Base-by-base conservation (phyloP, 2,797 vertebrate genomes). In the Taenioides sp. region DNA sequence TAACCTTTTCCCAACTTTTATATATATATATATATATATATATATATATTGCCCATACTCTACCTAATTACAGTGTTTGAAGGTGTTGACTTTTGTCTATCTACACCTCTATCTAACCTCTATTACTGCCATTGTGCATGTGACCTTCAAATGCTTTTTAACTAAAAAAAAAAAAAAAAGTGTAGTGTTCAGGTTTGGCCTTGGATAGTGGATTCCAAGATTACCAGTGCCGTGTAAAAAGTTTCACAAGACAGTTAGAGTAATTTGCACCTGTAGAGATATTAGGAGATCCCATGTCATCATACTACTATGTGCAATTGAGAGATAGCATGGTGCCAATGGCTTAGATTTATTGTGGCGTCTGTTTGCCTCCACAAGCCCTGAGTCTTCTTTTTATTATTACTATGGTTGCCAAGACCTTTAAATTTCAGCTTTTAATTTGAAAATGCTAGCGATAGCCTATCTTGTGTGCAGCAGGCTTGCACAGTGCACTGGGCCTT, bases 81-180 rank as follows among this genome's bases (percentile, higher is more conserved):
- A 34, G 68, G 54, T 78, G 49, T 78, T 16, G 71, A 66, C 37
- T 2, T 59, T 28, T 27, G 6, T 28, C 57, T 17, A 59, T 28
- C 25, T n/a, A 11, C 28, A n/a, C 7, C 20, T 28, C 14, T 16
- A 18, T 57, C 7, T 57, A 11, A 57, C 54, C 54, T 57, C 25
- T 28, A 18, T 60, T 37, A 37, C 25, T 37, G 18, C 18, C 3
- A n/a, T 37, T 62, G 9, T 61, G 9, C 20, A 16, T 61, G 59
- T 37, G 60, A 62, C 60, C 60, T 62, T 37, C 60, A 62, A 62
- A 37, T 37, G 28, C 17, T 11, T n/a, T 4, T 37, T 62, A n/a
- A 20, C 37, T 62, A n/a, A 7, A 10, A 12, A 57, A 57, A 10
- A n/a, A 55, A 3, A 57, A 22, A 52, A 52, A n/a, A 43, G 12